Evolutionary conservation across 2,797 vertebrate genomes (phyloP).

Genomic region (Acanthurus lineatus): DNA sequence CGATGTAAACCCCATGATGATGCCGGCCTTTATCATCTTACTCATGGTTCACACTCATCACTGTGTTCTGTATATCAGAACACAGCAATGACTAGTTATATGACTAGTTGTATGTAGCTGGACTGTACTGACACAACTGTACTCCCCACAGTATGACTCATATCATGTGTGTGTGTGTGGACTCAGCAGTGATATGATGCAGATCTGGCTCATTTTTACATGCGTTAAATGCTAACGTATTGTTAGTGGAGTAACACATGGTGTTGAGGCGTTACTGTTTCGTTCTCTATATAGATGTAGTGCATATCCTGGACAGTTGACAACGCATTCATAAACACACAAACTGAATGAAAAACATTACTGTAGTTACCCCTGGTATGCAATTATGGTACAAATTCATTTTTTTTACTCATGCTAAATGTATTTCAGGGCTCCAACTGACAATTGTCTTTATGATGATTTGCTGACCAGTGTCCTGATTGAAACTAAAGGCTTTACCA

Average conservation of each 20-base stretch:
- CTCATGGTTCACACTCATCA: conserved; percentile 24
- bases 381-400: not conserved
- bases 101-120: no score
- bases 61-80: conserved; percentile 10
- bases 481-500: not conserved
- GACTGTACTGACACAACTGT: no score
- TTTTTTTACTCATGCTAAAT: not conserved
- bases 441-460: not conserved
- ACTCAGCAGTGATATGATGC: conserved; percentile 20
- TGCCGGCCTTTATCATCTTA: conserved; percentile 22
- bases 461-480: not conserved
- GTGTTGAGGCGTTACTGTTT: not conserved
- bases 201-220: not conserved
- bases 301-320: not conserved
- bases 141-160: conserved; percentile 29
- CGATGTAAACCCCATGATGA: conserved; percentile 25
- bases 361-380: not conserved
- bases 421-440: not conserved
- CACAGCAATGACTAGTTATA: no score
- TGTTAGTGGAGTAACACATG: conserved; percentile 1
- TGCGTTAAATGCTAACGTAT: conserved; percentile 8
- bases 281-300: not conserved
- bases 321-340: not conserved
- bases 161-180: conserved; percentile 14
- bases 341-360: not conserved